These are phyloP conservation scores for Epistrophella euchroma DNA, from an alignment of 2,888 invertebrate species.

Conservation along the genomic window DNA sequence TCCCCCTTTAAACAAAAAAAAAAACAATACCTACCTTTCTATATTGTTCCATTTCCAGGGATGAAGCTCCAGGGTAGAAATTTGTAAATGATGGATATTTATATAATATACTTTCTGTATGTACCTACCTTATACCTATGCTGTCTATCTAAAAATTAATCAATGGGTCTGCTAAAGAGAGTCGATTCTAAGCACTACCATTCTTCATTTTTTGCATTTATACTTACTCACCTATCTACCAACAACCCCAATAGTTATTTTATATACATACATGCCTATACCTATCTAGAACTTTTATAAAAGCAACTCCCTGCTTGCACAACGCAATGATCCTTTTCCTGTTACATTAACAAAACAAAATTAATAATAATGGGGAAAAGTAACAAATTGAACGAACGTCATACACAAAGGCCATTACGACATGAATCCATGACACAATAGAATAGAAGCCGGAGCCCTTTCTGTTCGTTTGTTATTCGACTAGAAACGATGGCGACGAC, in stretches of 20 bases:
- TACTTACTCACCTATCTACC: neutral
- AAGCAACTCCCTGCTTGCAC: slow-evolving; percentile 62
- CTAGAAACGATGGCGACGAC: slow-evolving; percentile 47
- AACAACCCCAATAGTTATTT: neutral
- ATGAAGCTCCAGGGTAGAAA: neutral
- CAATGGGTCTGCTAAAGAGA: slow-evolving; percentile 7
- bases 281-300: slow-evolving; percentile 35
- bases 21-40: too few species aligned
- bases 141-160: slow-evolving; percentile 1
- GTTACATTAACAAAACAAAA: slow-evolving; percentile 57
- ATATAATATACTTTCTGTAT: neutral
- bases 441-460: slow-evolving; percentile 58
- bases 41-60: neutral
- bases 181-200: slow-evolving; percentile 1
- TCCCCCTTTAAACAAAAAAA: neutral
- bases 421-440: slow-evolving; percentile 64
- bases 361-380: slow-evolving; percentile 59
- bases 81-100: neutral
- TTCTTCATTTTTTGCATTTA: neutral
- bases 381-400: slow-evolving; percentile 71
- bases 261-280: neutral
- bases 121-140: neutral
- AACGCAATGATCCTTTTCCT: slow-evolving; percentile 72
- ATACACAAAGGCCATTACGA: slow-evolving; percentile 55
- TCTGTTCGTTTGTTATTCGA: slow-evolving; percentile 38